phyloP scores from a whole-genome alignment of 64 coral and sea anemone species.

The Montipora efflorescens region DNA sequence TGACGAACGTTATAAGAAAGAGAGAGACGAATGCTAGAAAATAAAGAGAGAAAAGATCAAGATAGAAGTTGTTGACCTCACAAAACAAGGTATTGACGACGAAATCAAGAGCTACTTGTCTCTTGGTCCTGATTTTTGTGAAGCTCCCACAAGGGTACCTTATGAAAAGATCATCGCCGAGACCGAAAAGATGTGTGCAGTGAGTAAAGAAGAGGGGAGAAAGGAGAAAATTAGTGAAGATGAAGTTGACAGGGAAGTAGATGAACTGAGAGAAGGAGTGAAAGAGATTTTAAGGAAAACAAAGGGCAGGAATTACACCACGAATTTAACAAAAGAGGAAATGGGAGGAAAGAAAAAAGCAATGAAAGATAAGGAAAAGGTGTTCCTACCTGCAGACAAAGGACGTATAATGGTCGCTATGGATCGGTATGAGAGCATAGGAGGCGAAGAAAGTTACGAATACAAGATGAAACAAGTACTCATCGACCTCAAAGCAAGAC shows the following conservation, averaged over 20 bases:
- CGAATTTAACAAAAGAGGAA: conserved; percentile 6
- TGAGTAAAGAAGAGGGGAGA: not conserved
- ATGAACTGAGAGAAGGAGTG: not conserved
- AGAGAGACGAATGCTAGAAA: not conserved
- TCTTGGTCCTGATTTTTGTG: not conserved
- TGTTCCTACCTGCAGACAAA: not conserved
- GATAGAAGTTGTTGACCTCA: conserved; percentile 8
- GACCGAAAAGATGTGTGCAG: not conserved
- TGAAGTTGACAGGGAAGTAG: not conserved
- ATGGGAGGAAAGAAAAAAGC: conserved; percentile 1
- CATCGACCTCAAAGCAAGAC: conserved; percentile 5
- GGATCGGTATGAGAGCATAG: not conserved
- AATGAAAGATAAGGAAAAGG: not conserved
- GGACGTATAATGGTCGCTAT: conserved; percentile 5
- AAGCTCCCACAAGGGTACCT: not conserved
- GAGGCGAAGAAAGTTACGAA: conserved; percentile 3
- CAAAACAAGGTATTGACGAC: conserved; percentile 14
- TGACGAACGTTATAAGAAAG: not conserved
- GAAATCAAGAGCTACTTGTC: not conserved
- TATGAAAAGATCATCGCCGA: conserved; percentile 5
- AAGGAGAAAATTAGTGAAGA: not conserved
- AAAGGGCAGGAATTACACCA: not conserved
- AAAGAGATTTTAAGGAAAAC: not conserved
- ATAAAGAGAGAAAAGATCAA: not conserved
- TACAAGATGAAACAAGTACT: not conserved